Percentiles rank a stretch among this genome's conserved stretches.
phyloP scores from a whole-genome alignment of 1,140 invertebrate genomes.

The Apis mellifera region DNA sequence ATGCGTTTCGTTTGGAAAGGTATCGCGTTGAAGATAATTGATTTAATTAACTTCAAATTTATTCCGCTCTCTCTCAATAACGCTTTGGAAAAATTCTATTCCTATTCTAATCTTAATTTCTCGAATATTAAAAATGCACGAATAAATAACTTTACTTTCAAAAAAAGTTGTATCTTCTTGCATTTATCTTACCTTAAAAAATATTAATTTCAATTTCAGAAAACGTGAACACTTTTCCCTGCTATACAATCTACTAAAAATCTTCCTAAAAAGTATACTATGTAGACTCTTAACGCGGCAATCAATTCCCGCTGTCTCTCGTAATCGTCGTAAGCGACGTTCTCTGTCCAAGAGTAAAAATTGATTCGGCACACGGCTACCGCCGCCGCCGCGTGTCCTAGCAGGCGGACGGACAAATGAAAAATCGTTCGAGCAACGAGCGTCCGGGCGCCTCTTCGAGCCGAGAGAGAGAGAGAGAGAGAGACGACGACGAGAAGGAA shows the following conservation, averaged over 20 bases:
- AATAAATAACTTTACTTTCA: too few relatives aligned
- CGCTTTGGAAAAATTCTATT: too few relatives aligned
- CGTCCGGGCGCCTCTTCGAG: neutral
- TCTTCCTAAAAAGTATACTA: neutral
- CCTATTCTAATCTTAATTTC: too few relatives aligned
- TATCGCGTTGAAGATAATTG: too few relatives aligned
- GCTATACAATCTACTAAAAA: too few relatives aligned
- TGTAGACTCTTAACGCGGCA: conserved; percentile 29
- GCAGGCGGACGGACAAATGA: conserved; percentile 62
- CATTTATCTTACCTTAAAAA: too few relatives aligned
- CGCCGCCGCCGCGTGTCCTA: conserved; percentile 52
- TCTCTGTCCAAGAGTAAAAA: conserved; percentile 49
- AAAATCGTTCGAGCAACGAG: conserved; percentile 68
- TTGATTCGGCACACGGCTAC: conserved; percentile 65
- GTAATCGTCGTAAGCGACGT: conserved; percentile 43
- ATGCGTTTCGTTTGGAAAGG: neutral
- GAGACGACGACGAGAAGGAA: neutral
- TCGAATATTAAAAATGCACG: too few relatives aligned
- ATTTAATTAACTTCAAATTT: too few relatives aligned
- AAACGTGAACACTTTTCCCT: too few relatives aligned
- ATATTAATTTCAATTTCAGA: too few relatives aligned
- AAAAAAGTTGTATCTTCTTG: too few relatives aligned
- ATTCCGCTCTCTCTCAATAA: too few relatives aligned
- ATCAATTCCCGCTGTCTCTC: neutral
- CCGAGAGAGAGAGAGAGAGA: neutral